Evolutionary conservation across 2,113 vertebrate genomes (phyloP).

Genomic region (Eolophus roseicapilla): DNA sequence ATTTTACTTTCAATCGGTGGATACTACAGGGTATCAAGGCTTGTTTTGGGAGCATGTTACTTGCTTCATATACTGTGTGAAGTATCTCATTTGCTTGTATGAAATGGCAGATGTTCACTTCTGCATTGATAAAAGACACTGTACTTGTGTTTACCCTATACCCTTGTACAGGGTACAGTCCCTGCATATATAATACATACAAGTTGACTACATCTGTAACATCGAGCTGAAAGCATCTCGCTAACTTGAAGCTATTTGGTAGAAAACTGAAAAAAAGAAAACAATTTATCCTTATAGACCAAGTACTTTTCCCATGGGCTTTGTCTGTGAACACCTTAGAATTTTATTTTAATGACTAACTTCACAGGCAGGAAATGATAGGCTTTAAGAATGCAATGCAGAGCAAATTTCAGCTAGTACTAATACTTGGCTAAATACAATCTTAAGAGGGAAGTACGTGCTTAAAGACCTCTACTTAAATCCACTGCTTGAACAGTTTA

Average conservation of each 20-base stretch:
- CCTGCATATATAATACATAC: background rate
- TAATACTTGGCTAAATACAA: background rate
- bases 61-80: background rate
- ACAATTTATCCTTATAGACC: background rate
- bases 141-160: background rate
- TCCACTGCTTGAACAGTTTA: background rate
- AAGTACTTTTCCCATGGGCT: background rate
- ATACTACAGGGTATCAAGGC: background rate
- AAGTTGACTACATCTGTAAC: background rate
- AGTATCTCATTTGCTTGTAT: background rate
- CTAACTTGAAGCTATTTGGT: background rate
- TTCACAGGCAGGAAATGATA: background rate
- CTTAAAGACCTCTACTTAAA: background rate
- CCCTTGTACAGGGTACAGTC: rapidly evolving
- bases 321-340: background rate
- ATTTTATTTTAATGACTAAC: background rate
- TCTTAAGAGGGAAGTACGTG: background rate
- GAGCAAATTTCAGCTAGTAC: background rate
- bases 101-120: background rate
- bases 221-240: background rate
- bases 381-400: background rate
- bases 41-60: background rate
- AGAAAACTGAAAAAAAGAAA: background rate
- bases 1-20: background rate
- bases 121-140: background rate